Evolutionary conservation across 2,113 vertebrate genomes (phyloP).

Genomic region (Hylia prasina): DNA sequence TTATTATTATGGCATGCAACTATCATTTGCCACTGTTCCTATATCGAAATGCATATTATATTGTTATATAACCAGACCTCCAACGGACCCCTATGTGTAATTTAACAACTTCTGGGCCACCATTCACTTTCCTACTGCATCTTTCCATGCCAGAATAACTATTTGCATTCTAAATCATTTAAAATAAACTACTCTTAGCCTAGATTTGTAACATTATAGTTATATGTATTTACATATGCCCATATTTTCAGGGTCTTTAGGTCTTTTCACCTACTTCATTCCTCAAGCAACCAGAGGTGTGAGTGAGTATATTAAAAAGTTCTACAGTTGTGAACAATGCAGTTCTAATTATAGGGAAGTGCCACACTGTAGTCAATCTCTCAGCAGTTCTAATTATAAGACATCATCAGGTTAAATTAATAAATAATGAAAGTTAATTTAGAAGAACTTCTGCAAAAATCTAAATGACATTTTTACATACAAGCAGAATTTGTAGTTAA

Average conservation of each 20-base stretch:
- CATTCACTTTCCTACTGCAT: background rate
- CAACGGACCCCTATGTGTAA: background rate
- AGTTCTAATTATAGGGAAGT: conserved; percentile 46
- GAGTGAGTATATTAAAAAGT: background rate
- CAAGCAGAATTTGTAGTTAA: conserved; percentile 48
- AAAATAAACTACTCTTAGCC: background rate
- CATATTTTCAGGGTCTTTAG: background rate
- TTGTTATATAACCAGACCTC: background rate
- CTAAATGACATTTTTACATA: conserved; percentile 48
- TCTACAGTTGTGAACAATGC: background rate
- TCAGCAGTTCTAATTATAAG: conserved; percentile 58
- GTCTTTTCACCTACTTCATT: background rate
- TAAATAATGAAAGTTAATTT: conserved; percentile 64
- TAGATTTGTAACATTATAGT: background rate
- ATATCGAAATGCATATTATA: background rate
- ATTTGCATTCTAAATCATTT: background rate
- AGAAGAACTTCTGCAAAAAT: conserved; percentile 31
- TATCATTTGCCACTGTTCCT: background rate
- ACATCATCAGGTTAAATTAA: conserved; percentile 54
- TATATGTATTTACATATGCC: background rate
- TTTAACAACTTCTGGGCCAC: background rate
- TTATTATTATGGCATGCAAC: background rate
- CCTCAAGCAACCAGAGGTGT: background rate
- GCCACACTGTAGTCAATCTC: conserved; percentile 16
- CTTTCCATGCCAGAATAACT: background rate